Evolutionary conservation across 1,140 invertebrate genomes (phyloP), one percentile per base, ranked within the genome.

Genomic region (Diplogasteroides magnus): DNA sequence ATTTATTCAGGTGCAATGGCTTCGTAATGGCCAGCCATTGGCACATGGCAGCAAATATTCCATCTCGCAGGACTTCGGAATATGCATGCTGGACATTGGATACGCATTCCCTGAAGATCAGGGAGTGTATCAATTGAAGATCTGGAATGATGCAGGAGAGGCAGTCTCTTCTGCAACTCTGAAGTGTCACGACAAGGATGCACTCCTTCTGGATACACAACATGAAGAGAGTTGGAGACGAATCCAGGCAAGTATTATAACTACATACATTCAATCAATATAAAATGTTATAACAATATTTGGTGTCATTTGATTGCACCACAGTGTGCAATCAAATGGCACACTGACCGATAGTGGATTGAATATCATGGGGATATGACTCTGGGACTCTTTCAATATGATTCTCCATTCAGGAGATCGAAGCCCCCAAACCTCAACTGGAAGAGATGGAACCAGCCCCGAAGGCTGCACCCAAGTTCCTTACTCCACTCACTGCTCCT

Each of bases 91-190:
- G 67, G 93, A 96, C 83, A 90, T 97, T 77, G 85, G 96, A 2
- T 96, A 95, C 83, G 89, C 91, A 0, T 96, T 93, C 83, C 87
- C 91, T 60, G 94, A 97, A 86, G 94, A 97, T 84, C 90, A 90
- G 56, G 92, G 92, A 70, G 93, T 91, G 23, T 97, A 96, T 83
- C 93, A 94, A 88, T 93, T 92, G 85, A 91, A 90, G 71, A 93
- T 93, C 37, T 93, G 90, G 11, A 97, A 97, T 83, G 85, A 89
- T 68, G 87, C 91, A 76, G 94, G 94, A 64, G 91, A 94, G 88
- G 92, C 92, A 73, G 90, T 93, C 57, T 94, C 94, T 77, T 93
- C 90, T 1, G 93, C 92, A 83, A 91, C 89, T 75, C 89, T 96
- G 78, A 90, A 89, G 62, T 82, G 80, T 28, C 63, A 82, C 11